These are phyloP conservation scores for Cynocephalus volans DNA, from an alignment of 2,113 vertebrate genomes.

Conservation along the genomic window DNA sequence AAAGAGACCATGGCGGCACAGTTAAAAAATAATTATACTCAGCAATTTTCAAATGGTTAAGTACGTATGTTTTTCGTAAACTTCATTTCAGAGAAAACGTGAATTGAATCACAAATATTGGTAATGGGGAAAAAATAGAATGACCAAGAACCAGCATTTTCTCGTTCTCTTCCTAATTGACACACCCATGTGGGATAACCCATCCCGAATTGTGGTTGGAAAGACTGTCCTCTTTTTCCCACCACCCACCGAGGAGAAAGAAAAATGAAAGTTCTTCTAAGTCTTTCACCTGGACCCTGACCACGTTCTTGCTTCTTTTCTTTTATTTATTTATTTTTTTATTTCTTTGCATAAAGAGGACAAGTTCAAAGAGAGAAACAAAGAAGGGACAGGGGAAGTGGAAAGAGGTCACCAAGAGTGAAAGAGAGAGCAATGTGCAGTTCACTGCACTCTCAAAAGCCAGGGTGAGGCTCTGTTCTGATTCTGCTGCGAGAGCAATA, in stretches of 20 bases:
- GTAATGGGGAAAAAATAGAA: not conserved
- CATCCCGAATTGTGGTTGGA: not conserved
- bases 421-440: not conserved
- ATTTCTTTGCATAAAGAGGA: not conserved
- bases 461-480: not conserved
- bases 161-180: not conserved
- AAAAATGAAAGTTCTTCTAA: not conserved
- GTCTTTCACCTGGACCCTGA: accelerated
- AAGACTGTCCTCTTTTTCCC: not conserved
- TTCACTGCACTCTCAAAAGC: not conserved
- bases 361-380: not conserved
- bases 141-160: not conserved
- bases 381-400: not conserved
- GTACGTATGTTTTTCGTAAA: not conserved
- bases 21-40: not conserved
- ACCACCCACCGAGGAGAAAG: not conserved
- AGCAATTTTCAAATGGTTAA: not conserved
- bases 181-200: accelerated
- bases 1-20: not conserved
- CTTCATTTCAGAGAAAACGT: not conserved
- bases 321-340: not conserved
- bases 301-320: not conserved
- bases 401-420: not conserved
- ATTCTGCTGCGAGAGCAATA: not conserved
- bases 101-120: not conserved